Evolutionary conservation across 2,113 vertebrate species (phyloP).

Genomic region (Donacobius atricapilla): DNA sequence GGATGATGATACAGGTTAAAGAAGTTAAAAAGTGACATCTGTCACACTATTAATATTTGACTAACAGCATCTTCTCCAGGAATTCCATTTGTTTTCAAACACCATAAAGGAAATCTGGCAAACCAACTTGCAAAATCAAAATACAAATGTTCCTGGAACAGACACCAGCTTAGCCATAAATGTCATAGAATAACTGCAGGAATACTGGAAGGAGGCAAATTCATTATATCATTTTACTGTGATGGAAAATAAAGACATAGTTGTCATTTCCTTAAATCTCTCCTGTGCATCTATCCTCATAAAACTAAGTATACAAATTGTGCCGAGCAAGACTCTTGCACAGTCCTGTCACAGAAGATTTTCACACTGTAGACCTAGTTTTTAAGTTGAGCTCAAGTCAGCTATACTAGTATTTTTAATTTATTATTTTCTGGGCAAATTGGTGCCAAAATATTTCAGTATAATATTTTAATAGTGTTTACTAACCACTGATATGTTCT

Average conservation of each 20-base stretch:
- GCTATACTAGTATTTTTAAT: neutral
- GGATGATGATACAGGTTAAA: neutral
- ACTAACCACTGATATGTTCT: neutral
- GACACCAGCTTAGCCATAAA: neutral
- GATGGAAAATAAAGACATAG: neutral
- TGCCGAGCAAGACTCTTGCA: neutral
- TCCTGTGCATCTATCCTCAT: neutral
- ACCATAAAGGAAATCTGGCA: neutral
- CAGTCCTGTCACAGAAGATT: neutral
- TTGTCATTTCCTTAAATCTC: neutral
- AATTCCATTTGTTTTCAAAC: conserved; percentile 10
- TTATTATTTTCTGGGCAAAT: neutral
- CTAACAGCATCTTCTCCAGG: neutral
- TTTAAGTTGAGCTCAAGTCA: neutral
- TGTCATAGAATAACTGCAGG: neutral
- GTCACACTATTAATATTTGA: neutral
- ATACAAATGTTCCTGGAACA: neutral
- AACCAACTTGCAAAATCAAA: neutral
- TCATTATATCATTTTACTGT: neutral
- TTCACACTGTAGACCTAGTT: neutral
- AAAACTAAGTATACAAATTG: neutral
- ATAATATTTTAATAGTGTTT: neutral
- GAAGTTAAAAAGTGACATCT: neutral
- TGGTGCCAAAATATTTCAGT: neutral
- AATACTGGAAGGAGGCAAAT: neutral